Evolutionary conservation across 92 coral and sea anemone genomes (phyloP).

Genomic region (Bergia sp.): DNA sequence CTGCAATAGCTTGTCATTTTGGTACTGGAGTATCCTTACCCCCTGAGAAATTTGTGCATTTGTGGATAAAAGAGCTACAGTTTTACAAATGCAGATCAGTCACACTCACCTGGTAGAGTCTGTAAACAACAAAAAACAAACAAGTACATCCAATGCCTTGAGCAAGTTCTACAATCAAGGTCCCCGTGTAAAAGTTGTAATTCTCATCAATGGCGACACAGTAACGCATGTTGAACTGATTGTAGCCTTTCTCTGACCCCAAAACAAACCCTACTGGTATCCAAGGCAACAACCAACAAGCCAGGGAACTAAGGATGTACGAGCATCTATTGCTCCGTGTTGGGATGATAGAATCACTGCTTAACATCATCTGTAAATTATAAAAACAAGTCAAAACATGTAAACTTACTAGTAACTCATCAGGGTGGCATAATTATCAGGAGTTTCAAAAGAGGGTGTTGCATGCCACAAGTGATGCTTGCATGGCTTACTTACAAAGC

Average conservation of each 20-base stretch:
- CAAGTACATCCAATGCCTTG: slow-evolving; percentile 85
- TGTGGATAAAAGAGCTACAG: too few species aligned
- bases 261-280: slow-evolving; percentile 82
- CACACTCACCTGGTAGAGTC: slow-evolving; percentile 62
- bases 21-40: too few species aligned
- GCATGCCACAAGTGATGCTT: too few species aligned
- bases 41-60: too few species aligned
- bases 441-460: too few species aligned
- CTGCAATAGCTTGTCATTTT: too few species aligned
- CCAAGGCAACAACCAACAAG: slow-evolving; percentile 85
- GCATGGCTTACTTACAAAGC: too few species aligned
- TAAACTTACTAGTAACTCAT: too few species aligned
- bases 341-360: slow-evolving; percentile 26
- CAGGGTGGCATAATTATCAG: too few species aligned
- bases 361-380: slow-evolving; percentile 7
- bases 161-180: slow-evolving; percentile 58
- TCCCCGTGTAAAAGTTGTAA: slow-evolving; percentile 59
- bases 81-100: too few species aligned
- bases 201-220: slow-evolving; percentile 56
- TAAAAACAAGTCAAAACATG: background rate
- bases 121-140: slow-evolving; percentile 75
- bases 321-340: slow-evolving; percentile 20
- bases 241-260: slow-evolving; percentile 46
- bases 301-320: slow-evolving; percentile 61
- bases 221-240: slow-evolving; percentile 51